phyloP scores from a whole-genome alignment of 1,140 invertebrate species.

The Tetramorium simillimum region DNA sequence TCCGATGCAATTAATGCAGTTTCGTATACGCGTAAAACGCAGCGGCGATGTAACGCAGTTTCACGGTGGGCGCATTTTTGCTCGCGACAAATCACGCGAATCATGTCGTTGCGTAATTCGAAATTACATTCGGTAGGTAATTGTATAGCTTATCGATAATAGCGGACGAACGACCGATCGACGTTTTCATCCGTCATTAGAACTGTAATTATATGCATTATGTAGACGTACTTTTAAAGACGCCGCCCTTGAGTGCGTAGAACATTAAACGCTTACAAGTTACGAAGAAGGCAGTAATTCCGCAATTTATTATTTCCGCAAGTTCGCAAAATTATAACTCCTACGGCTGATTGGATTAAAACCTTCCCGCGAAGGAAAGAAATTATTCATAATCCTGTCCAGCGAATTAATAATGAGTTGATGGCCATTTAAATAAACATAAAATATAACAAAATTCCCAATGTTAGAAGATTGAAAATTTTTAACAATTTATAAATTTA shows the following conservation, averaged over 20 bases:
- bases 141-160: conserved; percentile 27
- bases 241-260: neutral
- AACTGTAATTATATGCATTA: conserved; percentile 27
- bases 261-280: conserved; percentile 27
- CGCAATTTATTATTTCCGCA: conserved; percentile 18
- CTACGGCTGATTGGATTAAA: neutral
- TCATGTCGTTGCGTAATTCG: conserved; percentile 28
- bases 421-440: neutral
- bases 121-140: conserved; percentile 27
- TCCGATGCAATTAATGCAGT: conserved; percentile 14
- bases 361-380: neutral
- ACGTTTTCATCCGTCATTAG: conserved; percentile 27
- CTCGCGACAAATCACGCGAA: conserved; percentile 16
- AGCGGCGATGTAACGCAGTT: conserved; percentile 13
- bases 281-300: neutral
- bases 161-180: conserved; percentile 5
- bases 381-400: neutral
- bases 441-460: neutral
- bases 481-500: neutral
- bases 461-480: neutral
- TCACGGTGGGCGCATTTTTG: conserved; percentile 3
- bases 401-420: neutral
- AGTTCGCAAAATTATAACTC: conserved; percentile 4
- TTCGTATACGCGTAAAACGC: neutral
- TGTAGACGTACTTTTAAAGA: conserved; percentile 9